Evolutionary conservation across 2,888 invertebrate species (phyloP).

Genomic region (Amiota mariae): DNA sequence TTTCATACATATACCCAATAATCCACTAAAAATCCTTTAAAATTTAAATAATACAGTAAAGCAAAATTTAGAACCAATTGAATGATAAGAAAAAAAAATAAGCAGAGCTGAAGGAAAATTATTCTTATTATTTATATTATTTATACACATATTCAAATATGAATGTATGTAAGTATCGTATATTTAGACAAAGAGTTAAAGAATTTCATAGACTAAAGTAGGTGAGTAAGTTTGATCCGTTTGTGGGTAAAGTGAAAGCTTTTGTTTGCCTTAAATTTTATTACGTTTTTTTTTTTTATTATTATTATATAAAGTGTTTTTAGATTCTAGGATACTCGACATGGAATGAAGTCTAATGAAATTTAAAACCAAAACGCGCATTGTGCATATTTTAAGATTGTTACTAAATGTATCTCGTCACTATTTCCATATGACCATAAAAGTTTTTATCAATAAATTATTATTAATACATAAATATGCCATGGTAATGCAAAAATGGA

Average conservation of each 20-base stretch:
- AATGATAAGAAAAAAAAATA: neutral
- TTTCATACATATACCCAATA: too few species aligned
- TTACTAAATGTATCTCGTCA: neutral
- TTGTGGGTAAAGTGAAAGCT: neutral
- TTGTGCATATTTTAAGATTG: neutral
- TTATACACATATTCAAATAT: neutral
- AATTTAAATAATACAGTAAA: neutral
- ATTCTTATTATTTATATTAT: neutral
- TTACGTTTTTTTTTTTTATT: neutral
- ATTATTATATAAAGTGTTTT: neutral
- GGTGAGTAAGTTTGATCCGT: neutral
- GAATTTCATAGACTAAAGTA: constrained; percentile 16
- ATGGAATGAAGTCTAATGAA: neutral
- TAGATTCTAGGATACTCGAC: neutral
- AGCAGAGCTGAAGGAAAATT: constrained; percentile 3
- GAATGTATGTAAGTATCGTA: neutral
- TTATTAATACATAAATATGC: neutral
- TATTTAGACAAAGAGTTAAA: constrained; percentile 8
- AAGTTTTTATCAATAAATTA: constrained; percentile 6
- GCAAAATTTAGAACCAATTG: constrained; percentile 13
- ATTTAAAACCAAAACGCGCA: neutral
- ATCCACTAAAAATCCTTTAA: neutral
- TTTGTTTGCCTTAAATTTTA: neutral
- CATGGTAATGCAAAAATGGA: too few species aligned
- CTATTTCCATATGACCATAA: constrained; percentile 6